phyloP scores from a whole-genome alignment of 2,797 vertebrate genomes.

The Lagodon rhomboides region DNA sequence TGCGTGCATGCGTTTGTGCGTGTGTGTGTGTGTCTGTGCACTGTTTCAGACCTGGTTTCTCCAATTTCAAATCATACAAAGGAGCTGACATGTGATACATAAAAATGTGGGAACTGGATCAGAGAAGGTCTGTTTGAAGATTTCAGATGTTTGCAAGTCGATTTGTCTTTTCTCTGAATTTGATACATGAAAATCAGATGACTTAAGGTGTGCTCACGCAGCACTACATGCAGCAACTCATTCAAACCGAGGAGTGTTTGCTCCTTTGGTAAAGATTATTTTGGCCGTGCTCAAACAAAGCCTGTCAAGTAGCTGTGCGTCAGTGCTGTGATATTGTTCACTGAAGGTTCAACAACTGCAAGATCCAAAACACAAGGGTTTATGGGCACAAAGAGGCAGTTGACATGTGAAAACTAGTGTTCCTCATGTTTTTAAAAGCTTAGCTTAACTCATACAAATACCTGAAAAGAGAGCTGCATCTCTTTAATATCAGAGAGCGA shows the following conservation, averaged over 20 bases:
- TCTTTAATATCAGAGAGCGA: background rate
- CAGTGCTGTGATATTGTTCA: background rate
- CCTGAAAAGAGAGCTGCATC: background rate
- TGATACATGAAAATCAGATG: background rate
- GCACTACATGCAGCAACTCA: background rate
- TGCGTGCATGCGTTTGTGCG: background rate
- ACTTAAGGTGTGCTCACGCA: background rate
- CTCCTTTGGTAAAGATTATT: background rate
- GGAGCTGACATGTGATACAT: conserved; percentile 18
- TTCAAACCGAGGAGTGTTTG: background rate
- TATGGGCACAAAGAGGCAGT: background rate
- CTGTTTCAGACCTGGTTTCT: conserved; percentile 12
- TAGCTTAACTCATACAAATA: background rate
- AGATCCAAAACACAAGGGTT: background rate
- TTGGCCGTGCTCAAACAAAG: background rate
- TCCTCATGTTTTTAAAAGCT: background rate
- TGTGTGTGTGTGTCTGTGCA: background rate
- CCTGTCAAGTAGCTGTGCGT: no score
- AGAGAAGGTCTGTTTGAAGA: background rate
- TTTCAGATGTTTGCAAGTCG: background rate
- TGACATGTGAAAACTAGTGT: background rate
- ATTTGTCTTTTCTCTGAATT: background rate
- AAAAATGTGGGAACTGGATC: background rate
- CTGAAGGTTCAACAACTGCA: background rate
- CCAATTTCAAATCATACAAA: conserved; percentile 48